Base-by-base conservation (phyloP, 2,888 invertebrate species). In the Idaea dimidiata region DNA sequence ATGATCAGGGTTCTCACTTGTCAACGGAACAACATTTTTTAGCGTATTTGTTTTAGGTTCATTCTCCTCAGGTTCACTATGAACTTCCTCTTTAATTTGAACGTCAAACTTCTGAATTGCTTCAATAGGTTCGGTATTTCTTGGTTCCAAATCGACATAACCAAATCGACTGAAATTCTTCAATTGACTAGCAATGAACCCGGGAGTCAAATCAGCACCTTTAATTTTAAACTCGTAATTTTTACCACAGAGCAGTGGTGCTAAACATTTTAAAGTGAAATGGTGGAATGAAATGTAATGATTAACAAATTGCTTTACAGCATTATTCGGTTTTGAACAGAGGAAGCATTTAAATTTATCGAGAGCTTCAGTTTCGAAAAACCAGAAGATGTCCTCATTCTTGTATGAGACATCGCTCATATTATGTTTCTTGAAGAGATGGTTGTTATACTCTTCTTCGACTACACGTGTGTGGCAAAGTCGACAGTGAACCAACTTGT, bases 231-330 rank as follows among this genome's bases (percentile, higher is more conserved):
- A 89, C 17, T 87, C 86, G 59, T 82, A 72, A 65, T 91, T 87
- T 63, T 73, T 82, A 0, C 92, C 91, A 6, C 87, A 87, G 18
- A 93, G 75, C 1, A 89, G 65, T 32, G 70, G 76, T 6, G 89
- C 76, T n/a, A 93, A 79, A 64, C 93, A 93, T 77, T 91, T 92
- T 0, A 93, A 72, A 6, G 93, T 91, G 56, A 91, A 87, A 67
- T 88, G 90, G 62, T 93, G 93, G 62, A 77, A 88, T 0, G 90
- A 87, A 85, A 93, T 89, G 62, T 83, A 93, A 67, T 93, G 93
- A 64, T 85, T 86, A 57, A 89, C 88, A 69, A 90, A 91, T 54
- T 81, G 82, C 10, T 78, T 73, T 1, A 78, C 70, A 16, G 75
- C 61, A 60, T 83, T 83, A 64, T 84, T 82, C 3, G 83, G 66